Percentiles rank a stretch among this genome's conserved stretches.
These are phyloP conservation scores for Altica lythri DNA, from an alignment of 2,888 invertebrate genomes.

Conservation along the genomic window DNA sequence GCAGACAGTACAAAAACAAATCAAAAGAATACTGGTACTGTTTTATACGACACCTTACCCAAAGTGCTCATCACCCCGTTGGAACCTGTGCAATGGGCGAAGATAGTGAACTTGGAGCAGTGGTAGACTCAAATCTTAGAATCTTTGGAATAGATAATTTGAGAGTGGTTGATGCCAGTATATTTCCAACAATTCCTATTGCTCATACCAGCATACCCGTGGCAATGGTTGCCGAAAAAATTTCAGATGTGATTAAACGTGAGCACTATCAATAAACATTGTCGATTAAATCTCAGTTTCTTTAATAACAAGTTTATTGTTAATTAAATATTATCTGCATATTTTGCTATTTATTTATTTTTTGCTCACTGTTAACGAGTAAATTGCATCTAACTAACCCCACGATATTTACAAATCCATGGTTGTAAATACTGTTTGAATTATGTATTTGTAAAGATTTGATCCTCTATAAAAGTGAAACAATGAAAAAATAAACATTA, in stretches of 20 bases:
- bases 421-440: too few species aligned
- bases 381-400: too few species aligned
- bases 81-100: slow-evolving; percentile 60
- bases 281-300: not conserved
- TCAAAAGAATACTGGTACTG: slow-evolving; percentile 73
- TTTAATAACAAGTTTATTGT: not conserved
- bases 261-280: slow-evolving; percentile 37
- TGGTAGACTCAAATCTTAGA: slow-evolving; percentile 65
- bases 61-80: slow-evolving; percentile 64
- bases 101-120: slow-evolving; percentile 60
- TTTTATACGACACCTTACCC: slow-evolving; percentile 51
- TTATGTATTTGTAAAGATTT: too few species aligned
- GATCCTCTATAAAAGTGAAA: too few species aligned
- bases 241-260: slow-evolving; percentile 65
- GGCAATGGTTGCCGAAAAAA: slow-evolving; percentile 72
- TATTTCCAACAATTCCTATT: slow-evolving; percentile 58
- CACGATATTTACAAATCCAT: too few species aligned
- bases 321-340: not conserved
- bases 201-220: slow-evolving; percentile 68
- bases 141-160: slow-evolving; percentile 64
- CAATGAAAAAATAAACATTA: too few species aligned
- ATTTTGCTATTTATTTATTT: too few species aligned
- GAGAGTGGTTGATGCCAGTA: slow-evolving; percentile 68
- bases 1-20: slow-evolving; percentile 57
- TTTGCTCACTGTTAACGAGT: too few species aligned